These are phyloP conservation scores for Heterotilapia buettikoferi DNA, from an alignment of 2,113 vertebrate species.

Conservation along the genomic window DNA sequence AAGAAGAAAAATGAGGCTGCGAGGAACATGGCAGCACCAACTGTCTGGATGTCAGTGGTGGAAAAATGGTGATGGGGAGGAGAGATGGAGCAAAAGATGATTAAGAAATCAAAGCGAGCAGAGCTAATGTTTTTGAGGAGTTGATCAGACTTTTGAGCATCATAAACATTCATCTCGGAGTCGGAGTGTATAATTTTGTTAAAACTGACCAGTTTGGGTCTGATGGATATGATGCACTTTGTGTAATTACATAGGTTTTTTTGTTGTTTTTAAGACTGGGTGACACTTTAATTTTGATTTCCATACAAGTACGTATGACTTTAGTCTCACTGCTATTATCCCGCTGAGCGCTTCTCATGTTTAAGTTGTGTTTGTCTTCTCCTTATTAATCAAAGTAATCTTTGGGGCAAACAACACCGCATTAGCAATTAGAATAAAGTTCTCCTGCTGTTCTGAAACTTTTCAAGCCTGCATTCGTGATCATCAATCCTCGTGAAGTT, in stretches of 20 bases:
- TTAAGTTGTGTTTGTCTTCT: neutral
- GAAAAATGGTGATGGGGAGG: slow-evolving; percentile 29
- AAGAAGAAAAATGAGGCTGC: slow-evolving; percentile 45
- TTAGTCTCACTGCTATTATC: neutral
- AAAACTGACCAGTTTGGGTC: neutral
- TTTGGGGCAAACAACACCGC: neutral
- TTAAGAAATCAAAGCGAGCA: neutral
- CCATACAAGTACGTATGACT: neutral
- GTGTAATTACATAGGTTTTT: neutral
- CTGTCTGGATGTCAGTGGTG: slow-evolving; percentile 27
- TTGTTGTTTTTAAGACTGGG: neutral
- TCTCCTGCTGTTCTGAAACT: neutral
- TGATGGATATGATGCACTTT: neutral
- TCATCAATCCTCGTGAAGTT: neutral
- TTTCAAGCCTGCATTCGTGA: neutral
- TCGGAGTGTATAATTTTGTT: neutral
- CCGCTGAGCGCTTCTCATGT: neutral
- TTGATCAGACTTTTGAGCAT: neutral
- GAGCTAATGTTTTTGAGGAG: neutral
- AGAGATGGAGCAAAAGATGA: neutral
- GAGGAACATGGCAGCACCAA: slow-evolving; percentile 31
- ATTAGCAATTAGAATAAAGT: neutral
- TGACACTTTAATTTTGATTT: neutral
- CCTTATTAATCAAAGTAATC: neutral
- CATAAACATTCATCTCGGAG: neutral